phyloP scores from a whole-genome alignment of 1,140 invertebrate genomes.

The Brachionus koreanus region DNA sequence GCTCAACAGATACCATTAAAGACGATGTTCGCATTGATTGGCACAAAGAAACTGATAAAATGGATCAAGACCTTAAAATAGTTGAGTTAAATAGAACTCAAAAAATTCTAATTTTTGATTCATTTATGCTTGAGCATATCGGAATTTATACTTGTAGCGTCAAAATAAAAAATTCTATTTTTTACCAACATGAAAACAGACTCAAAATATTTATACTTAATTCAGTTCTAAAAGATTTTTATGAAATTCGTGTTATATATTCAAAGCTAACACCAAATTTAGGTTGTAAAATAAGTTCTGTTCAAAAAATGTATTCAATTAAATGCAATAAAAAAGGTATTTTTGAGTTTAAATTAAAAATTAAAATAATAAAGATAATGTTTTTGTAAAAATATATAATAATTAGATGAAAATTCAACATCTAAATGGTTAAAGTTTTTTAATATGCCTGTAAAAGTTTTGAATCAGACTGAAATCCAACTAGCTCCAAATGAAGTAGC shows the following conservation, averaged over 20 bases:
- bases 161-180: background rate
- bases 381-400: too few species aligned
- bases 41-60: constrained; percentile 5
- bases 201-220: constrained; percentile 17
- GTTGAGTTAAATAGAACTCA: background rate
- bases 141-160: constrained; percentile 6
- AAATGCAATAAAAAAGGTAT: constrained; percentile 8
- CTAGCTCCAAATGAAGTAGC: background rate
- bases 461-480: background rate
- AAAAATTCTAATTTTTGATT: constrained; percentile 2
- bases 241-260: background rate
- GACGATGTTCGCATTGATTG: background rate
- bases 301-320: background rate
- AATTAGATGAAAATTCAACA: background rate
- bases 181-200: constrained; percentile 11
- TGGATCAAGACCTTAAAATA: background rate
- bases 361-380: background rate
- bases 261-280: constrained; percentile 9
- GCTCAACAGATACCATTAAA: background rate
- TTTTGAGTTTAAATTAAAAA: too few species aligned
- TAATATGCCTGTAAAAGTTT: background rate
- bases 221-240: background rate
- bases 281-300: background rate
- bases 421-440: background rate
- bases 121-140: background rate